Conservation (phyloP, 1,140 invertebrate genomes). For the Phortica variegata region DNA sequence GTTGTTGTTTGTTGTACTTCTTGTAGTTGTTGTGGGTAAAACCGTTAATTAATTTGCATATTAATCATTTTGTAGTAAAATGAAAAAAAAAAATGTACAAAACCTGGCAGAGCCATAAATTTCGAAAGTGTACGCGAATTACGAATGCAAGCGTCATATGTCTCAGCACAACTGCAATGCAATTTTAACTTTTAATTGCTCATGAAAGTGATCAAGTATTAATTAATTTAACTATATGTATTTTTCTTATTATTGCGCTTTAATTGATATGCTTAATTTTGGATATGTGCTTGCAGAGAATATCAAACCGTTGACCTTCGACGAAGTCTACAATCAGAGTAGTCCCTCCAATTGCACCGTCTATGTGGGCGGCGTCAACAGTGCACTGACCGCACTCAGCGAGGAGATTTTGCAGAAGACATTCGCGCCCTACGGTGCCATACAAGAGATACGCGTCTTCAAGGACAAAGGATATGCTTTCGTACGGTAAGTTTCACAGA, state of each 20-base stretch:
- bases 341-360: conserved; percentile 98
- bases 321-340: conserved; percentile 98
- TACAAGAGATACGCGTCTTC: conserved; percentile 98
- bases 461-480: conserved; percentile 99
- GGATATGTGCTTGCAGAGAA: conserved; percentile 66
- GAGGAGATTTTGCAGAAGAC: conserved; percentile 97
- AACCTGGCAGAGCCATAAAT: neutral
- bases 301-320: conserved; percentile 89
- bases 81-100: conserved; percentile 13
- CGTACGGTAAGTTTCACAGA: conserved; percentile 71
- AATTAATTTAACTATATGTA: no score
- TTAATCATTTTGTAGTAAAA: conserved; percentile 43
- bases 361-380: conserved; percentile 96
- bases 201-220: no score
- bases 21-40: conserved; percentile 31
- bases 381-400: conserved; percentile 84
- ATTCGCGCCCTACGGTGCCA: conserved; percentile 90
- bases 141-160: no score
- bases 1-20: conserved; percentile 11
- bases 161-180: no score
- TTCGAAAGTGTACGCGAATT: conserved; percentile 1
- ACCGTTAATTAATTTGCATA: conserved; percentile 54
- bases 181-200: no score
- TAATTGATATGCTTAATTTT: no score
- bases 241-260: no score